These are phyloP conservation scores for Phataginus tetradactyla DNA, from an alignment of 2,797 vertebrate genomes.

Conservation along the genomic window DNA sequence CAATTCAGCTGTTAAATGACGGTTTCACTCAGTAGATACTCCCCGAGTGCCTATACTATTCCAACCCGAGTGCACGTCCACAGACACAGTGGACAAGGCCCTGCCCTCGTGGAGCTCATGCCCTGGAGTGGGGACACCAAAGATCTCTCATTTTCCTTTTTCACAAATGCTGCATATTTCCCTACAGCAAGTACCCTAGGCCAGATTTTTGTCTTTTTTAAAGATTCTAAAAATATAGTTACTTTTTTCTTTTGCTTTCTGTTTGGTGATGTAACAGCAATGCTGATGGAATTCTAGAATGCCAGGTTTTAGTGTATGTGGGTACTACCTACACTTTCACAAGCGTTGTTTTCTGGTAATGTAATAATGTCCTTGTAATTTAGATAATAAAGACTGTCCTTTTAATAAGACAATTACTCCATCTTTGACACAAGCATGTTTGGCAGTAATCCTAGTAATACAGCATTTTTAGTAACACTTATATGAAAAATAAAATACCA, in stretches of 20 bases:
- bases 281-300: fast-evolving
- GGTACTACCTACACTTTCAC: too few relatives aligned
- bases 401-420: neutral
- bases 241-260: neutral
- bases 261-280: neutral
- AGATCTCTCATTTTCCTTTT: too few relatives aligned
- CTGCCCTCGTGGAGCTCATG: fast-evolving
- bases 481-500: neutral
- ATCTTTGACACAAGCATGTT: neutral
- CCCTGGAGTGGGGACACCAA: neutral
- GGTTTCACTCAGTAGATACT: fast-evolving
- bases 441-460: neutral
- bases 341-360: neutral
- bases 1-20: neutral
- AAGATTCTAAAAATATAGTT: neutral
- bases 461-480: neutral
- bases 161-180: too few relatives aligned
- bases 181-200: too few relatives aligned
- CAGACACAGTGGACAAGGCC: fast-evolving
- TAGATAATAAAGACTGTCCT: neutral
- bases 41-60: fast-evolving
- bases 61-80: neutral
- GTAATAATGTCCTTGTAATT: neutral
- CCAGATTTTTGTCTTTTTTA: neutral
- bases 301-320: too few relatives aligned